These are phyloP conservation scores for Aproaerema taeniolella DNA, from an alignment of 2,888 invertebrate genomes.

Conservation along the genomic window DNA sequence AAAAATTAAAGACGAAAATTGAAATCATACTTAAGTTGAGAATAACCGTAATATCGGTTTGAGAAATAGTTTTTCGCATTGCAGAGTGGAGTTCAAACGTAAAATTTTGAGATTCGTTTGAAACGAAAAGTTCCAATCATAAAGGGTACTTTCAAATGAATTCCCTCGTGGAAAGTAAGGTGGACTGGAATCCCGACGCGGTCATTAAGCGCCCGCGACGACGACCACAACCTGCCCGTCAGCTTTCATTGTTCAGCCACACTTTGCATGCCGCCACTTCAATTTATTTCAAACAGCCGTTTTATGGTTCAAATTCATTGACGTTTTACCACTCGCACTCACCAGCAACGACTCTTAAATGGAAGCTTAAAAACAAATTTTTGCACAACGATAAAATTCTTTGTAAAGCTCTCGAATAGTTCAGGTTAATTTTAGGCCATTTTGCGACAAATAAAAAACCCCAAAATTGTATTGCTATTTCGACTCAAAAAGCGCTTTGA, in stretches of 20 bases:
- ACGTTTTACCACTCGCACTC: constrained; percentile 26
- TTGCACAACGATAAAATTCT: neutral
- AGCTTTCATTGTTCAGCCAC: constrained; percentile 59
- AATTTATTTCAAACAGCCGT: constrained; percentile 39
- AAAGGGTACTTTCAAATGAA: constrained; percentile 46
- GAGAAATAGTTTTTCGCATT: neutral
- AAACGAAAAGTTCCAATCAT: constrained; percentile 23
- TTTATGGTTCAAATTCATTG: constrained; percentile 39
- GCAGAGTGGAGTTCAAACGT: constrained; percentile 7
- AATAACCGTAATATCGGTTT: neutral
- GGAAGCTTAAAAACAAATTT: neutral
- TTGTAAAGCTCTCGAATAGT: neutral
- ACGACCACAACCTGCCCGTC: constrained; percentile 48
- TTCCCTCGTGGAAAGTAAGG: constrained; percentile 55
- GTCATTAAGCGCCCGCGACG: constrained; percentile 49
- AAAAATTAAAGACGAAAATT: no score
- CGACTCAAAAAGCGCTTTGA: constrained; percentile 31
- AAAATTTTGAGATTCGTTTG: no score
- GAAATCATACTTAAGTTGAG: no score
- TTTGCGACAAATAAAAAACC: constrained; percentile 18
- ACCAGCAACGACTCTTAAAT: constrained; percentile 11
- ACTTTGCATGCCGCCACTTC: constrained; percentile 47
- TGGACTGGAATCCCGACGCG: constrained; percentile 44
- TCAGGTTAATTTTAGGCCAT: constrained; percentile 6
- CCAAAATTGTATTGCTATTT: constrained; percentile 15